A percentile compares a stretch with the other conserved stretches of the same genome.
These are phyloP conservation scores for Halcyon smyrnensis DNA, from an alignment of 2,797 vertebrate species.

Conservation along the genomic window DNA sequence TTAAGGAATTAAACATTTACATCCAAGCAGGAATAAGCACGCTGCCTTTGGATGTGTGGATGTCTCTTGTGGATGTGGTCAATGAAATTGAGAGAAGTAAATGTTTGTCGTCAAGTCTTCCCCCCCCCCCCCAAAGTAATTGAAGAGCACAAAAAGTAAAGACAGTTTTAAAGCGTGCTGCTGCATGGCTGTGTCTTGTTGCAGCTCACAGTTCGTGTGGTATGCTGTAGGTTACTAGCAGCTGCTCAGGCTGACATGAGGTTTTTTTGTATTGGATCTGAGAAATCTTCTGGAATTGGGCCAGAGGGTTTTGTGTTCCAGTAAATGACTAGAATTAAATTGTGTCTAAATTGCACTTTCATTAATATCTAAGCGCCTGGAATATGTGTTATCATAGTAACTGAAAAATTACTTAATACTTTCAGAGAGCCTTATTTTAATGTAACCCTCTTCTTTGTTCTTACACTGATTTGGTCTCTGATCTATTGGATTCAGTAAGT, in stretches of 20 bases:
- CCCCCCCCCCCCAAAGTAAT: too few species aligned
- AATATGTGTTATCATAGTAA: conserved; percentile 41
- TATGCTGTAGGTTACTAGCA: neutral
- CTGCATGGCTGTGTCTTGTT: neutral
- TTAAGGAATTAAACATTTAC: conserved; percentile 39
- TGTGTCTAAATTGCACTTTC: conserved; percentile 52
- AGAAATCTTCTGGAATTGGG: conserved; percentile 58
- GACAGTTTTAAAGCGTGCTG: neutral
- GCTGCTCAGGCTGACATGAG: neutral
- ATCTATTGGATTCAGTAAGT: conserved; percentile 43
- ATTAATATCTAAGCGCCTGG: conserved; percentile 23
- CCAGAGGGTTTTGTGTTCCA: conserved; percentile 54
- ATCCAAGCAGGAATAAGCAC: conserved; percentile 45
- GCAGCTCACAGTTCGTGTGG: neutral
- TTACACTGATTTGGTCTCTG: conserved; percentile 53
- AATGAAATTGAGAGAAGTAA: conserved; percentile 40
- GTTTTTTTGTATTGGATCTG: conserved; percentile 11
- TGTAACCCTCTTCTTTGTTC: neutral
- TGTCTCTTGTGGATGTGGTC: neutral
- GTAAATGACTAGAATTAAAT: conserved; percentile 64
- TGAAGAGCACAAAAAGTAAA: neutral
- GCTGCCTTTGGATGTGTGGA: neutral
- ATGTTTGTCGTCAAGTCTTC: neutral
- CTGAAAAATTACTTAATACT: conserved; percentile 47
- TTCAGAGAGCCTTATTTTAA: conserved; percentile 50